Conservation (phyloP, 2,888 invertebrate species). For the Cryptophagus acutangulus region DNA sequence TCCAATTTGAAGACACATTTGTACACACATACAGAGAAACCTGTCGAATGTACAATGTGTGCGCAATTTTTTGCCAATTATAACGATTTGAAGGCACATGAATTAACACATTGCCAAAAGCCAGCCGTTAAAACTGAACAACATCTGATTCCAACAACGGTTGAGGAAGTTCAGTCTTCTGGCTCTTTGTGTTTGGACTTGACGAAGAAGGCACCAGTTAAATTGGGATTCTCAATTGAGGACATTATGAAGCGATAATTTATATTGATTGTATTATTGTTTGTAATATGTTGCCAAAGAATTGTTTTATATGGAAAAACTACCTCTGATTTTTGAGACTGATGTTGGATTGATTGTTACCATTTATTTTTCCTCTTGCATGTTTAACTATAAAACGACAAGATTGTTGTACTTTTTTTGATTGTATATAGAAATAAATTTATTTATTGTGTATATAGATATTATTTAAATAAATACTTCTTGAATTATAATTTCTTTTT, state of each 20-base stretch:
- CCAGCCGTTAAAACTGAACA: background rate
- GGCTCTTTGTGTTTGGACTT: constrained; percentile 37
- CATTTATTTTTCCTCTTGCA: too few species aligned
- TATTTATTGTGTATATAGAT: too few species aligned
- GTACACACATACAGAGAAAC: constrained; percentile 75
- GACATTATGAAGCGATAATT: constrained; percentile 80
- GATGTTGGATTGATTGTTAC: too few species aligned
- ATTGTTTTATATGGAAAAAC: too few species aligned
- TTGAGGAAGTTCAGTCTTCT: constrained; percentile 23
- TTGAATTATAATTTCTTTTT: too few species aligned
- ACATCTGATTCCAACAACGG: constrained; percentile 24
- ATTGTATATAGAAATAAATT: too few species aligned
- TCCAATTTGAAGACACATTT: constrained; percentile 89
- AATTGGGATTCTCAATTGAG: constrained; percentile 78
- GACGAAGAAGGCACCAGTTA: constrained; percentile 47
- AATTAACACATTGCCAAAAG: constrained; percentile 34
- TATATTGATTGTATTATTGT: constrained; percentile 8
- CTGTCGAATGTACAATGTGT: constrained; percentile 41
- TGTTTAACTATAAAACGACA: too few species aligned
- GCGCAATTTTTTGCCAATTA: constrained; percentile 40
- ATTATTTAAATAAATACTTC: too few species aligned
- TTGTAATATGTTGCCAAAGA: constrained; percentile 23
- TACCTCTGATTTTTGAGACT: too few species aligned
- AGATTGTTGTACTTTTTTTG: too few species aligned
- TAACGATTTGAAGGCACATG: constrained; percentile 42